Base-by-base conservation (phyloP, 1,140 invertebrate species). In the Physella acuta region DNA sequence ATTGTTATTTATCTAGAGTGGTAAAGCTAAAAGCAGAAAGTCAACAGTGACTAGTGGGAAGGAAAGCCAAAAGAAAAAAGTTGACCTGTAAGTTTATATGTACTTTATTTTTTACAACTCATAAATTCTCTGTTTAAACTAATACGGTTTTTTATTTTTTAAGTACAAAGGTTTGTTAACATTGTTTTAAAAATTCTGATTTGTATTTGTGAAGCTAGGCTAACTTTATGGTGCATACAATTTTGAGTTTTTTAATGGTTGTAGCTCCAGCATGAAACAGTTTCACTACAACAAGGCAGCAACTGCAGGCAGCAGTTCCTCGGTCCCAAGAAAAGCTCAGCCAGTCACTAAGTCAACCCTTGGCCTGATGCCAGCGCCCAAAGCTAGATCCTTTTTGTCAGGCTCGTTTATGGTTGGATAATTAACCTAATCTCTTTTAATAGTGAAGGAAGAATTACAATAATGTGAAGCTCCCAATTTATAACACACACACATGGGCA, bases 331-430 rank as follows among this genome's bases (percentile, higher is more conserved):
- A 16, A 68, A 26, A 59, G 33, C 34, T 51, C 24, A 37, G 39
- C 56, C 8, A 26, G 67, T 66, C 8, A 66, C 67, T 17, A 73
- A 73, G 34, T 36, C 39, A 0, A 65, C 61, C 11, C 30, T 73
- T 8, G 71, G 71, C 14, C 28, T 73, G 53, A 73, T 73, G 71
- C 71, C 71, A 39, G 71, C 69, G 24, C 71, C 71, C 3, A 51
- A 67, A 8, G n/a, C 71, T 17, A 37, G 71, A 26, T 36, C 71
- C n/a, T 73, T 69, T 36, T 39, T 73, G 26, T 39, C 71, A 8
- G n/a, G n/a, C n/a, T n/a, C n/a, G n/a, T n/a, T n/a, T n/a, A n/a
- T n/a, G n/a, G n/a, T n/a, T n/a, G n/a, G n/a, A n/a, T n/a, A n/a
- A n/a, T n/a, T n/a, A n/a, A n/a, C n/a, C n/a, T n/a, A n/a, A n/a